Conservation (phyloP, 1,140 invertebrate species). For the Sinonovacula constricta region DNA sequence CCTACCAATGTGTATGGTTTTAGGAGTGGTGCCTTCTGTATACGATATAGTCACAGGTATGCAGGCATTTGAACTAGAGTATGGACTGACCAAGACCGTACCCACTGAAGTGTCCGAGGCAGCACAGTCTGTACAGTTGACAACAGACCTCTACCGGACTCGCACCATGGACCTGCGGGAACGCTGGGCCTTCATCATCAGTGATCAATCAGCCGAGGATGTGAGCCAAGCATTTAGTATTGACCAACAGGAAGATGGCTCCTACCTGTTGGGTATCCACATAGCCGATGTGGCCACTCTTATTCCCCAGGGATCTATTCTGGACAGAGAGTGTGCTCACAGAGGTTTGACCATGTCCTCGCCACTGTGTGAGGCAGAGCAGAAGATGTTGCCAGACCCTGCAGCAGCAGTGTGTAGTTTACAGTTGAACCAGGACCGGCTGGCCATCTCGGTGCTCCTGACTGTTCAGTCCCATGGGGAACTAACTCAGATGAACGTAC, state of each 20-base stretch:
- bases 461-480: conserved; percentile 65
- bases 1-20: conserved; percentile 70
- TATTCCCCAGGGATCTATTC: conserved; percentile 63
- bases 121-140: conserved; percentile 40
- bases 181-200: conserved; percentile 93
- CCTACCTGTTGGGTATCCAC: conserved; percentile 71
- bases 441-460: conserved; percentile 70
- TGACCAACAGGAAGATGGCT: conserved; percentile 61
- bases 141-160: conserved; percentile 78
- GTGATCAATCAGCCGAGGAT: conserved; percentile 97
- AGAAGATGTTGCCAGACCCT: conserved; percentile 77
- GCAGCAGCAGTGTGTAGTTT: conserved; percentile 78
- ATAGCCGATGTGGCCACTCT: conserved; percentile 75
- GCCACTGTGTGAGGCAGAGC: conserved; percentile 64
- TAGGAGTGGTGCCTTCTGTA: conserved; percentile 63
- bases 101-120: conserved; percentile 48
- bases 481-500: conserved; percentile 51
- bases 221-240: conserved; percentile 97
- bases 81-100: conserved; percentile 59
- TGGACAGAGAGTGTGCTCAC: conserved; percentile 72
- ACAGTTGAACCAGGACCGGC: conserved; percentile 69
- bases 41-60: conserved; percentile 59
- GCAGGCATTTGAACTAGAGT: conserved; percentile 64
- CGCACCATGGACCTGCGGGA: conserved; percentile 81
- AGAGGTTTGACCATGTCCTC: conserved; percentile 66